Conservation (phyloP, 2,113 vertebrate genomes). For the Pseudorectes ferrugineus region DNA sequence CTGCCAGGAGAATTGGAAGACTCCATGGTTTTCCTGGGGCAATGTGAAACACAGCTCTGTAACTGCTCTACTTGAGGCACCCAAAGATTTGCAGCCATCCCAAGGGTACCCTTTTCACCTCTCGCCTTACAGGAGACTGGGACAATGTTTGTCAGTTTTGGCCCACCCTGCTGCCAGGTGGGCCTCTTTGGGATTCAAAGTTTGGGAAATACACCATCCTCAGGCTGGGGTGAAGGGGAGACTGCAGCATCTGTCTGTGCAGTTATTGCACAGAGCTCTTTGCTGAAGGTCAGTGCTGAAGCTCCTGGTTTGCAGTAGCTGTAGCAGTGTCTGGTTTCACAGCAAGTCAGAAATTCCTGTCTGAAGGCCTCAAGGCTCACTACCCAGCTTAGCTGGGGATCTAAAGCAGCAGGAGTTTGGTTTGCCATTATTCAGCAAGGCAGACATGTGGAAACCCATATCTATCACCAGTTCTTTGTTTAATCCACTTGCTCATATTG, state of each 20-base stretch:
- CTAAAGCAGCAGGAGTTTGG: background rate
- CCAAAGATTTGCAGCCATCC: background rate
- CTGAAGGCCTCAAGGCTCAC: background rate
- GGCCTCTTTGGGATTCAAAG: background rate
- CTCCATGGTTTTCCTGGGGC: background rate
- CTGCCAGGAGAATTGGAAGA: background rate
- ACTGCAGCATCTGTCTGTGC: background rate
- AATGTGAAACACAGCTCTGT: background rate
- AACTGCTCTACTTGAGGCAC: background rate
- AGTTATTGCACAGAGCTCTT: background rate
- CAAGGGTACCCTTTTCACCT: background rate
- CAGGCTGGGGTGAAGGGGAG: background rate
- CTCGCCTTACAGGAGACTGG: background rate
- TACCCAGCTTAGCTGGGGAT: background rate
- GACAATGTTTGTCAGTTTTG: background rate
- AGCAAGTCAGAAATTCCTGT: background rate
- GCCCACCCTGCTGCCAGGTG: background rate
- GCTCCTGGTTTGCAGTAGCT: background rate
- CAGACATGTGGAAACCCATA: background rate
- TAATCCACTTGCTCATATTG: background rate
- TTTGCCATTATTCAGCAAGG: background rate
- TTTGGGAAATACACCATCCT: background rate
- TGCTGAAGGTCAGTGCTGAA: background rate
- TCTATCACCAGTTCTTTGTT: background rate
- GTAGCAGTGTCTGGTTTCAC: background rate